These are phyloP conservation scores for Eupeodes latifasciatus DNA, from an alignment of 2,888 invertebrate species.

Conservation along the genomic window DNA sequence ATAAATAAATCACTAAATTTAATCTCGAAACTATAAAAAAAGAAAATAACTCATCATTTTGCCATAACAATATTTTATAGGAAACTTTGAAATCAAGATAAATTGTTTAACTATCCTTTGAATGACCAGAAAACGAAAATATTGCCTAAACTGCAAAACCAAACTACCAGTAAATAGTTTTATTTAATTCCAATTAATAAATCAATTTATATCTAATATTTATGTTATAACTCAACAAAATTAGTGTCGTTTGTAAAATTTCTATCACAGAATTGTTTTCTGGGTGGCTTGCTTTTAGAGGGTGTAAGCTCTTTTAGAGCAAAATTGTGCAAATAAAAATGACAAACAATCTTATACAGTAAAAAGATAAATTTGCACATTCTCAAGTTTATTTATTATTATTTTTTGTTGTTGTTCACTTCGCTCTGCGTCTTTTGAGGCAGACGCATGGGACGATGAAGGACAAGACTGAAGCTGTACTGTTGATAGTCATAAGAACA, in stretches of 20 bases:
- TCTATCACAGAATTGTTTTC: conserved; percentile 36
- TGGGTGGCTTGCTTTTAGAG: not conserved
- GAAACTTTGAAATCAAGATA: too few species aligned
- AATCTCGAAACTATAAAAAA: too few species aligned
- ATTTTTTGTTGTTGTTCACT: conserved; percentile 9
- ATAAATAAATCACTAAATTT: too few species aligned
- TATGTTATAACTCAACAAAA: conserved; percentile 19
- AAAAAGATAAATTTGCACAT: conserved; percentile 64
- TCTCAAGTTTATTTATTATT: conserved; percentile 45
- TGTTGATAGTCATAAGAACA: conserved; percentile 29
- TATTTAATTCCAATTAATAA: conserved; percentile 53
- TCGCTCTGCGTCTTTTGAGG: not conserved
- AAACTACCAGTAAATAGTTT: conserved; percentile 13
- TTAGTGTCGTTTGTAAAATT: conserved; percentile 17
- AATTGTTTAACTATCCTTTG: too few species aligned
- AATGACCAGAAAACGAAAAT: not conserved
- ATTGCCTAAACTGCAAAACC: not conserved
- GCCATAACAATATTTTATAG: too few species aligned
- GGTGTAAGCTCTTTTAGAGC: conserved; percentile 41
- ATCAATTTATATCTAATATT: conserved; percentile 37
- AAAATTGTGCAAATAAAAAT: conserved; percentile 68
- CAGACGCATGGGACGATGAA: not conserved
- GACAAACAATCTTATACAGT: conserved; percentile 61
- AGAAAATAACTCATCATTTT: too few species aligned
- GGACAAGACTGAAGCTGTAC: not conserved